phyloP scores from a whole-genome alignment of 2,888 invertebrate species.

The Heliothis peltigera region DNA sequence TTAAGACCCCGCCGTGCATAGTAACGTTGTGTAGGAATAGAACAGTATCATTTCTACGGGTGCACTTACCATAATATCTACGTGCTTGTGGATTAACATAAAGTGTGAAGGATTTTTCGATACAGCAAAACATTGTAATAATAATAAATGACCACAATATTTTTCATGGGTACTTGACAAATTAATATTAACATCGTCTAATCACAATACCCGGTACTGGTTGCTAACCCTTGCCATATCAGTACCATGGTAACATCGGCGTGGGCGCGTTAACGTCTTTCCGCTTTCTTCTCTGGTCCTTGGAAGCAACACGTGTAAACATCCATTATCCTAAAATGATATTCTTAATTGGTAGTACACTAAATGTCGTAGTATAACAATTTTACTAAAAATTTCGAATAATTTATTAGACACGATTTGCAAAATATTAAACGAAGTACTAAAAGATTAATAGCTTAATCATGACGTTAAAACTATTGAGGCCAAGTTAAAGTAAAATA shows the following conservation, averaged over 20 bases:
- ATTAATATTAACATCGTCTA: not conserved
- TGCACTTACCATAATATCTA: constrained; percentile 33
- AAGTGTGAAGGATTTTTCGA: not conserved
- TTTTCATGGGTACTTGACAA: not conserved
- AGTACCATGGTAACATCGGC: not conserved
- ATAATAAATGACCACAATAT: not conserved
- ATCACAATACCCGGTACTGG: too few species aligned
- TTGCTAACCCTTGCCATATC: not conserved
- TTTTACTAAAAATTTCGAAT: constrained; percentile 4
- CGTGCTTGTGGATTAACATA: not conserved
- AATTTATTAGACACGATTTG: not conserved
- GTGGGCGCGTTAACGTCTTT: constrained; percentile 12
- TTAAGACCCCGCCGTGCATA: constrained; percentile 41
- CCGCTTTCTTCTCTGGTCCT: constrained; percentile 1
- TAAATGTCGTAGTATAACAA: constrained; percentile 8
- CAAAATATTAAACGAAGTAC: too few species aligned
- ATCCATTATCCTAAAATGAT: constrained; percentile 9
- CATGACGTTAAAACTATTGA: too few species aligned
- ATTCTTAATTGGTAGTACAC: constrained; percentile 13
- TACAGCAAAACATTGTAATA: too few species aligned
- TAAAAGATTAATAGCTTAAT: too few species aligned
- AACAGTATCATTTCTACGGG: constrained; percentile 17
- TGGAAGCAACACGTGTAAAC: constrained; percentile 18
- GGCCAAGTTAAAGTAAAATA: not conserved
- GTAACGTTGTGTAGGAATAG: constrained; percentile 11